Evolutionary conservation across 2,797 vertebrate genomes (phyloP), one percentile per base, ranked within the genome.

Genomic region (Danio choprae): DNA sequence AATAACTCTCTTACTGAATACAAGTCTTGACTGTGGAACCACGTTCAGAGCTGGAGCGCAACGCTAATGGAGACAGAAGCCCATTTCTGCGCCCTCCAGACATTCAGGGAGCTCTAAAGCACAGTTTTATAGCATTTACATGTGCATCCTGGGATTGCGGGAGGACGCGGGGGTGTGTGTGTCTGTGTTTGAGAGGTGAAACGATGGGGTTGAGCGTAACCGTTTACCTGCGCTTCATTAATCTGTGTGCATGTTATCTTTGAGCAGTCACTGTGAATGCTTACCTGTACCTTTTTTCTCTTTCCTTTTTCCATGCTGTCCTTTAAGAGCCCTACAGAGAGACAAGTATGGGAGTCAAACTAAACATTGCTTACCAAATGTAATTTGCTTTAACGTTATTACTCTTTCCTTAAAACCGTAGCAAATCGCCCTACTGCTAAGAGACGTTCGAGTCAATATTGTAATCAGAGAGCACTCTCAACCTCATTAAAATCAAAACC

Each of bases 321-420:
- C 96, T 95, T 95, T 98, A 93, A 94, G 97, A 98, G 95, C 96
- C 97, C 96, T 98, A 98, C 98, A 98, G 97, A 98, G 98, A 99
- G 97, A 99, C 98, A 98, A 99, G 97, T 99, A 99, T 98, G 97
- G 98, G 97, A 97, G 97, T 99, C 97, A 99, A 98, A 96, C 96
- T 99, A 98, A 99, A 99, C 96, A 98, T 99, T 98, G 97, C 98
- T 96, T 98, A 99, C 96, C 97, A 99, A 99, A 99, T 99, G 98
- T 99, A 99, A 99, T 98, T 98, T 95, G 95, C 95, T 96, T 96
- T 94, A 95, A 96, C 93, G 96, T 98, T 96, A 53, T 63, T 72
- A 59, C 67, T 77, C 22, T 79, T 69, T 79, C n/a, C 29, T 44
- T 79, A 7, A 70, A 69, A 48, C n/a, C 40, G 7, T 51, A 69